These are phyloP conservation scores for Octonoba sinensis DNA, from an alignment of 2,888 invertebrate species.

Conservation along the genomic window DNA sequence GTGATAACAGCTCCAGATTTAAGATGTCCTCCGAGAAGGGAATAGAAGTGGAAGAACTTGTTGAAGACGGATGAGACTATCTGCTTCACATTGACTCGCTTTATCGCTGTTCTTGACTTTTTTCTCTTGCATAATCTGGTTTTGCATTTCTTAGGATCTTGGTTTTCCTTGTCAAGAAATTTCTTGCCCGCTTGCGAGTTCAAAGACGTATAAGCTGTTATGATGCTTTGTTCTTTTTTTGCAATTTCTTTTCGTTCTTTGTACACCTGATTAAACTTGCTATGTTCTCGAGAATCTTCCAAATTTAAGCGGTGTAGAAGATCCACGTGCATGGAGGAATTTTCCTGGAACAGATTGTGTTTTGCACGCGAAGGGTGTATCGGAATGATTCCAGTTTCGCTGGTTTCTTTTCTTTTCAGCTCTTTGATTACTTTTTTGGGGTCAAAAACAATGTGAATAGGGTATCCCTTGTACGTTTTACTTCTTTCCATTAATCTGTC, in stretches of 20 bases:
- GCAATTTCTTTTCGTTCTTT: neutral
- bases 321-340: neutral
- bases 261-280: neutral
- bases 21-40: conserved; percentile 24
- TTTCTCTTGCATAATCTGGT: neutral
- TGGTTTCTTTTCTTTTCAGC: neutral
- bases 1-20: conserved; percentile 32
- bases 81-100: conserved; percentile 22
- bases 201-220: neutral
- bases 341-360: neutral
- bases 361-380: conserved; percentile 1
- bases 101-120: conserved; percentile 16
- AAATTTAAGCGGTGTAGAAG: too few relatives aligned
- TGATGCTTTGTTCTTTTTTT: neutral
- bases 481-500: neutral
- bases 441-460: conserved; percentile 14
- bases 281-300: neutral
- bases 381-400: neutral
- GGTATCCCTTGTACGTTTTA: conserved; percentile 13
- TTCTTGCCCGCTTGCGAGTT: neutral
- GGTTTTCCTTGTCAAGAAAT: neutral
- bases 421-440: neutral
- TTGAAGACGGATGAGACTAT: conserved; percentile 24
- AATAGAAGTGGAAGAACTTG: conserved; percentile 30
- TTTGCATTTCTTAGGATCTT: neutral